Conservation (phyloP, 2,888 invertebrate species). For the Hirtodrosophila confusa region DNA sequence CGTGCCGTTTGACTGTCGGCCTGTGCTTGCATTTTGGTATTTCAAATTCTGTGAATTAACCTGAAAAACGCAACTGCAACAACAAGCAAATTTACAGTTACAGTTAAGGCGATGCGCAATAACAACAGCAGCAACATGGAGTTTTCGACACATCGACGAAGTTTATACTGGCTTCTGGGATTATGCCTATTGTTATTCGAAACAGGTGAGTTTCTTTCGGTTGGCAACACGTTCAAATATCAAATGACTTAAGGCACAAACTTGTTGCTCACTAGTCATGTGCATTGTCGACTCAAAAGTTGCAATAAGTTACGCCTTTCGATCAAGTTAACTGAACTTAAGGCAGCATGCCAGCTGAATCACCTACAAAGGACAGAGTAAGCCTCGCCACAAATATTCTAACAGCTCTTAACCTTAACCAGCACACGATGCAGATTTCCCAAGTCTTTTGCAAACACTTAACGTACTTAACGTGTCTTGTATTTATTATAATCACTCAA, state of each 20-base stretch:
- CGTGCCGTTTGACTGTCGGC: slow-evolving; percentile 43
- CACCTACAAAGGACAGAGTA: slow-evolving; percentile 6
- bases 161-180: slow-evolving; percentile 81
- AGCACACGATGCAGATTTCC: background rate
- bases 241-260: slow-evolving; percentile 46
- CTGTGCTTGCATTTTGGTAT: slow-evolving; percentile 56
- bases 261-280: slow-evolving; percentile 21
- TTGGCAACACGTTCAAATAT: slow-evolving; percentile 22
- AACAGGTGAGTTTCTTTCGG: slow-evolving; percentile 78
- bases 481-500: background rate
- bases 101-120: slow-evolving; percentile 68
- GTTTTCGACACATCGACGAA: slow-evolving; percentile 71
- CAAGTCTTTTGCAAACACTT: slow-evolving; percentile 23
- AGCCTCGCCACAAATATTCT: slow-evolving; percentile 19
- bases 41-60: slow-evolving; percentile 72
- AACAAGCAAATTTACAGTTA: slow-evolving; percentile 67
- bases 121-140: slow-evolving; percentile 73
- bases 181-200: slow-evolving; percentile 80
- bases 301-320: slow-evolving; percentile 1
- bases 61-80: slow-evolving; percentile 61
- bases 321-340: background rate
- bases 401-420: slow-evolving; percentile 17
- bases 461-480: slow-evolving; percentile 3
- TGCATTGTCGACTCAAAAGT: background rate
- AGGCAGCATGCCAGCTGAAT: slow-evolving; percentile 22